Conservation (phyloP, 2,888 invertebrate species). For the Mythimna pallens region DNA sequence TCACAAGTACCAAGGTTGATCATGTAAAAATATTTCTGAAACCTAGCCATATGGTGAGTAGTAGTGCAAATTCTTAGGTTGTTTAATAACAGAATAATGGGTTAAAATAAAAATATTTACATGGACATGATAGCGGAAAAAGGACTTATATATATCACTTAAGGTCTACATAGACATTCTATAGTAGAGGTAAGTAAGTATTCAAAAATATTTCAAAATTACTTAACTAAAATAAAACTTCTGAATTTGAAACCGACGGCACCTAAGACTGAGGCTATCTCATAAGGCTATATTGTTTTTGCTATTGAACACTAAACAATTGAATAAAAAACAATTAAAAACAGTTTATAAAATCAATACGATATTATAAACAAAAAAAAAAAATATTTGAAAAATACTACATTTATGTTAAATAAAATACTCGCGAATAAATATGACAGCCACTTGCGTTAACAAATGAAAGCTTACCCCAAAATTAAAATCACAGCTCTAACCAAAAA, state of each 20-base stretch:
- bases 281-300: background rate
- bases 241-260: background rate
- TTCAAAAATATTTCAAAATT: background rate
- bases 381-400: background rate
- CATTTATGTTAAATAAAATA: background rate
- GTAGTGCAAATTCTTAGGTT: slow-evolving; percentile 6
- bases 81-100: slow-evolving; percentile 34
- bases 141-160: no score
- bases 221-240: background rate
- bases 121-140: background rate
- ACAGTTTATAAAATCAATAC: background rate
- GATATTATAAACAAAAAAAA: background rate
- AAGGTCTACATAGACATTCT: background rate
- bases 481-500: slow-evolving; percentile 1
- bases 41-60: slow-evolving; percentile 26
- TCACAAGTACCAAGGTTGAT: slow-evolving; percentile 61
- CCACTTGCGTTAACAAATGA: background rate
- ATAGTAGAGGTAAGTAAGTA: background rate
- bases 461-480: slow-evolving; percentile 18
- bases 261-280: background rate
- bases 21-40: slow-evolving; percentile 59
- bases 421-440: no score
- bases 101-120: background rate
- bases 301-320: background rate
- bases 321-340: no score